These are phyloP conservation scores for Galerucella pusilla DNA, from an alignment of 2,888 invertebrate genomes.

Conservation along the genomic window DNA sequence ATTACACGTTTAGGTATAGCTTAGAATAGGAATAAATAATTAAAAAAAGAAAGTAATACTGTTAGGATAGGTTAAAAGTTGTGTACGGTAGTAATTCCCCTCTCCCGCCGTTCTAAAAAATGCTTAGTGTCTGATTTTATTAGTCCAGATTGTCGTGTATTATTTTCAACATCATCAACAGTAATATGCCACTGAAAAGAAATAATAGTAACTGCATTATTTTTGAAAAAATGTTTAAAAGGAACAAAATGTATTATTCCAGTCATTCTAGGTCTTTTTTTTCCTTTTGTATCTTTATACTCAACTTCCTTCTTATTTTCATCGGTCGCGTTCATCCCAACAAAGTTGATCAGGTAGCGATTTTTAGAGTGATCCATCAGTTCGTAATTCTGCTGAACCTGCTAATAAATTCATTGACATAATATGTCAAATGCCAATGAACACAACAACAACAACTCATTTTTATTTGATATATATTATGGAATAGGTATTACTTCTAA, in stretches of 20 bases:
- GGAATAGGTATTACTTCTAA: no score
- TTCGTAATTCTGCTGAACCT: no score
- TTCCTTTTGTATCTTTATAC: no score
- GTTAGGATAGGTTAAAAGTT: constrained; percentile 59
- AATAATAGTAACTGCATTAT: constrained; percentile 7
- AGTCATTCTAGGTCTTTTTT: no score
- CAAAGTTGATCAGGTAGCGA: no score
- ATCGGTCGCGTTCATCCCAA: no score
- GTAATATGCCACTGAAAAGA: constrained; percentile 16
- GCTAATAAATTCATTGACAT: no score
- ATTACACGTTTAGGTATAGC: constrained; percentile 58
- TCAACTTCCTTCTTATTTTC: no score
- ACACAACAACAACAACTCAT: no score
- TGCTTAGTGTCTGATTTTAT: constrained; percentile 41
- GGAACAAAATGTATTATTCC: not conserved
- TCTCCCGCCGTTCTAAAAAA: constrained; percentile 49
- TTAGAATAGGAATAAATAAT: constrained; percentile 55
- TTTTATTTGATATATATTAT: no score
- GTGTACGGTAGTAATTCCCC: constrained; percentile 56
- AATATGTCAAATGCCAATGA: no score
- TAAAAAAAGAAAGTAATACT: constrained; percentile 50
- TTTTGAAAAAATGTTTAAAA: constrained; percentile 18
- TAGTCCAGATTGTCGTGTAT: constrained; percentile 48
- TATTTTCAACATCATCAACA: constrained; percentile 25
- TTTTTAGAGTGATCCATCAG: no score